phyloP scores from a whole-genome alignment of 2,888 invertebrate genomes.

The Atherix ibis region DNA sequence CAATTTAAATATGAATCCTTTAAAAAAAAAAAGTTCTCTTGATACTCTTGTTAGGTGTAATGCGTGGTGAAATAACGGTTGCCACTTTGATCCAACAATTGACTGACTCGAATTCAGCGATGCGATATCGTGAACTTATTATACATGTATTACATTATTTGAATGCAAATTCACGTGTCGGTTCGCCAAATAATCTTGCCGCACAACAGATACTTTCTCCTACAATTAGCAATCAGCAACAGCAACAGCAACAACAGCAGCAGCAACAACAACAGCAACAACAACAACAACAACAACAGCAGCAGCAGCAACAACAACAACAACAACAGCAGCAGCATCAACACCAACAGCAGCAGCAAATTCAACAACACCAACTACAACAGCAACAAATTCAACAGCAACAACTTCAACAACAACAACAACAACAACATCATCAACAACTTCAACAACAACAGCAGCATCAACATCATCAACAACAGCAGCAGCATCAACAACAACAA shows the following conservation, averaged over 20 bases:
- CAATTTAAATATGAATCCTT: background rate
- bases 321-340: constrained; percentile 20
- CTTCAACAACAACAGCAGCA: constrained; percentile 19
- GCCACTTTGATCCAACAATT: constrained; percentile 63
- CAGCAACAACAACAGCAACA: no score
- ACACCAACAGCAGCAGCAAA: no score
- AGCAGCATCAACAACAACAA: no score
- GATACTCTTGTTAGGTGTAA: constrained; percentile 38
- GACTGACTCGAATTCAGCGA: constrained; percentile 55
- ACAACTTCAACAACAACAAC: constrained; percentile 18
- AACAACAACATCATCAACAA: no score
- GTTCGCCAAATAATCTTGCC: no score
- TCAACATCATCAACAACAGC: no score
- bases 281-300: no score
- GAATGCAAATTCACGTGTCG: no score
- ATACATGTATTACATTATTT: constrained; percentile 39
- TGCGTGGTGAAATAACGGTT: constrained; percentile 60
- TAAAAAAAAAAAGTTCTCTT: background rate
- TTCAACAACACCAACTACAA: constrained; percentile 11
- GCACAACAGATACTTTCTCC: no score
- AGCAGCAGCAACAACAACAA: constrained; percentile 19
- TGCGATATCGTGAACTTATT: constrained; percentile 55
- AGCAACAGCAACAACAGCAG: no score
- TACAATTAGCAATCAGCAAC: no score
- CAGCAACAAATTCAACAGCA: no score